Evolutionary conservation across 2,113 vertebrate genomes (phyloP), one percentile per base, ranked within the genome.

Genomic region (Cathartes aura): DNA sequence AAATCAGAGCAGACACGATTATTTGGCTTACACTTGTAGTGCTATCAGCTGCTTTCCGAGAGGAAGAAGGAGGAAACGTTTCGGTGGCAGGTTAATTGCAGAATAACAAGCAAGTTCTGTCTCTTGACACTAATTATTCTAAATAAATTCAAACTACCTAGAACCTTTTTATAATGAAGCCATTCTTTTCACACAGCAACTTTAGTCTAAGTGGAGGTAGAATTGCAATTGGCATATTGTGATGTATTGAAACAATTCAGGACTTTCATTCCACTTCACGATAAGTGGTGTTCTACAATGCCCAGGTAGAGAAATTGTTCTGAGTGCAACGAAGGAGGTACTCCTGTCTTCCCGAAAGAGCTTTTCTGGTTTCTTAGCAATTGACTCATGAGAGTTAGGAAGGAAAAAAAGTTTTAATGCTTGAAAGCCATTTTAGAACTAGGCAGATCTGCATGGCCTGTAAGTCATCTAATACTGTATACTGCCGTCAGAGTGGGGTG

Each of bases 41-140:
- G 79, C 68, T 84, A 52, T 93, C 93, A 90, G 86, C 95, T 97
- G 91, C 74, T 91, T 79, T 95, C 87, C 0, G 0, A 90, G 82
- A 89, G 88, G 74, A 81, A 89, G 86, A 10, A 91, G 89, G 78
- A 94, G 58, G 89, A 88, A 90, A 90, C 80, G 30, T 82, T 93
- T 91, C 56, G 84, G 85, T 93, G 89, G 76, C 96, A 95, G 91
- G 68, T 95, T 96, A 97, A 97, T 94, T 97, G 72, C 82, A 76
- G 53, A 76, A 63, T 96, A 87, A 88, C 64, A 90, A 96, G 89
- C 70, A 89, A 92, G 81, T 95, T 23, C 76, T 91, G 60, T 87
- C 87, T 86, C 82, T 89, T 94, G 88, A 74, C 84, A 78, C 47
- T 91, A 91, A 93, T 95, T 95, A 90, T 74, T 93, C 89, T 88